Conservation (phyloP, 2,888 invertebrate species). For the Harpalus rufipes region DNA sequence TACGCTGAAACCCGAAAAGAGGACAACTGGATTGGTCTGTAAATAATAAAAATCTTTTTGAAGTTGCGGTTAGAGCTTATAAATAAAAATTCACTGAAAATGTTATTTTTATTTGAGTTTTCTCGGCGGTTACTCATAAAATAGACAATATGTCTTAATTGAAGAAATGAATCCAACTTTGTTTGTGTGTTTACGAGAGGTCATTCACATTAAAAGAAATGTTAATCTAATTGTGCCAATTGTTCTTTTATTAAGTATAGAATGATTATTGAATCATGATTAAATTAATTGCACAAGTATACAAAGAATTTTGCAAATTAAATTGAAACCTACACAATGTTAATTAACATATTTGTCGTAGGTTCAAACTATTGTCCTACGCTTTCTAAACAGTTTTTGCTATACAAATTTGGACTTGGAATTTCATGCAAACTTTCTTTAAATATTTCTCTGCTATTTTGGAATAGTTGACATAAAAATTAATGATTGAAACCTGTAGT, state of each 20-base stretch:
- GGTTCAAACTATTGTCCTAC: neutral
- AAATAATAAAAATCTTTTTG: conserved; percentile 6
- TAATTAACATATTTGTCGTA: neutral
- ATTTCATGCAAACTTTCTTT: neutral
- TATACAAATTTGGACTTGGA: conserved; percentile 25
- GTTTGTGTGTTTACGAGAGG: neutral
- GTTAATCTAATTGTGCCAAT: conserved; percentile 55
- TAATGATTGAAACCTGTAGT: neutral
- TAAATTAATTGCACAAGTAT: conserved; percentile 2
- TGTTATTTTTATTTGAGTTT: neutral
- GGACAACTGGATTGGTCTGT: neutral
- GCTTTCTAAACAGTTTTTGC: conserved; percentile 9
- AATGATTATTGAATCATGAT: conserved; percentile 37
- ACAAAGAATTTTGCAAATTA: conserved; percentile 9
- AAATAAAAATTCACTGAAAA: too few species aligned
- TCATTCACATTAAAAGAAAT: conserved; percentile 44
- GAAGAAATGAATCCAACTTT: conserved; percentile 10
- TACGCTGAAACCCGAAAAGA: neutral
- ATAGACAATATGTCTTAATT: neutral
- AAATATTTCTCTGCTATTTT: neutral
- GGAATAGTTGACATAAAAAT: neutral
- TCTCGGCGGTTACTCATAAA: too few species aligned
- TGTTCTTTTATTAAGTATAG: conserved; percentile 33
- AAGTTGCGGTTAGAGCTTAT: neutral
- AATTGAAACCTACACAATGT: neutral